A percentile compares a stretch with the other conserved stretches of the same genome.
Evolutionary conservation across 2,888 invertebrate genomes (phyloP).

Genomic region (Timema cristinae): DNA sequence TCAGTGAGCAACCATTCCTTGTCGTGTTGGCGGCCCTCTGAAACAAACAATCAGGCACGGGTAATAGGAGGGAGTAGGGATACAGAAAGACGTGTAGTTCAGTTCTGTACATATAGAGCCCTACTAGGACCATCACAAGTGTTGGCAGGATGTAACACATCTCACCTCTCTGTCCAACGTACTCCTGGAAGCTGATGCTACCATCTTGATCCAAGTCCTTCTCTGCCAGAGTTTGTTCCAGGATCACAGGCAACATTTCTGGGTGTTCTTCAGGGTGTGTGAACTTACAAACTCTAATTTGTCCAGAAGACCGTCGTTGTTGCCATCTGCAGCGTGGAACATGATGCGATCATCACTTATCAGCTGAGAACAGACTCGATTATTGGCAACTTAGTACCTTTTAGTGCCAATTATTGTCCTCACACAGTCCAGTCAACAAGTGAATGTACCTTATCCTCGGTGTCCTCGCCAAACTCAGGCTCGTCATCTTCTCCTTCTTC

Average conservation of each 20-base stretch:
- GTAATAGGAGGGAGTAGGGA: too few relatives aligned
- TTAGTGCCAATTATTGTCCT: too few relatives aligned
- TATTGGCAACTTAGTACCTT: too few relatives aligned
- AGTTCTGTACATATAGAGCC: too few relatives aligned
- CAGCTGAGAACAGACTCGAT: slow-evolving; percentile 45
- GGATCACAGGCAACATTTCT: slow-evolving; percentile 74
- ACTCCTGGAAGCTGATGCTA: slow-evolving; percentile 79
- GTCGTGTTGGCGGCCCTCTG: slow-evolving; percentile 53
- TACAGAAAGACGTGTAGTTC: too few relatives aligned
- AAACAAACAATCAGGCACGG: background rate
- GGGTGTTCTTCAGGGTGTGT: slow-evolving; percentile 91
- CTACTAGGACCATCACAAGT: background rate
- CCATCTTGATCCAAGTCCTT: slow-evolving; percentile 86
- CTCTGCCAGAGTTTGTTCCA: slow-evolving; percentile 78
- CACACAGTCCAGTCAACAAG: too few relatives aligned
- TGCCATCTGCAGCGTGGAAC: slow-evolving; percentile 79
- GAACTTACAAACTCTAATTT: slow-evolving; percentile 81
- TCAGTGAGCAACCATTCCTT: slow-evolving; percentile 68
- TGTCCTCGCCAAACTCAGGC: slow-evolving; percentile 42
- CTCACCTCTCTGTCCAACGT: slow-evolving; percentile 63
- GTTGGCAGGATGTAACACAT: background rate
- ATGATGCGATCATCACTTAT: slow-evolving; percentile 78
- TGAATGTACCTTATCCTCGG: slow-evolving; percentile 36
- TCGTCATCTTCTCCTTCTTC: slow-evolving; percentile 45
- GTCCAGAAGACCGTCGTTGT: slow-evolving; percentile 74